phyloP scores from a whole-genome alignment of 2,888 invertebrate species.

The Ashinkailepas kermadecensis region DNA sequence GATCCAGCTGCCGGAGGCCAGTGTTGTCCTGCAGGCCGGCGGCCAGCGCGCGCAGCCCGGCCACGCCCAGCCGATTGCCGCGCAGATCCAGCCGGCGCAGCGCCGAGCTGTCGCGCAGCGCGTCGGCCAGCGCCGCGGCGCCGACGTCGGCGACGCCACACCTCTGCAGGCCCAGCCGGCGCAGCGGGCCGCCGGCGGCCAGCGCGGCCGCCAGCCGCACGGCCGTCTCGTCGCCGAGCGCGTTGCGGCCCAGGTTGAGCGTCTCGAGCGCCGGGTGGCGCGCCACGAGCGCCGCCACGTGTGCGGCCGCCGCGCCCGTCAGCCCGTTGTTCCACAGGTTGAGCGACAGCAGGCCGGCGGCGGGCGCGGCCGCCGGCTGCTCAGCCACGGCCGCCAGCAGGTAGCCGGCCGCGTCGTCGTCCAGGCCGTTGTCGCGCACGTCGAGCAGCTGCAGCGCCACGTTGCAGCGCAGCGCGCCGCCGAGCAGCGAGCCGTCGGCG shows the following conservation, averaged over 20 bases:
- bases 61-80: slow-evolving; percentile 68
- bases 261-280: slow-evolving; percentile 54
- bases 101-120: slow-evolving; percentile 51
- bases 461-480: slow-evolving; percentile 64
- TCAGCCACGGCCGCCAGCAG: slow-evolving; percentile 65
- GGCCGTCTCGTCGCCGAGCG: slow-evolving; percentile 59
- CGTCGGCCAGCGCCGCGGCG: slow-evolving; percentile 59
- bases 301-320: slow-evolving; percentile 60
- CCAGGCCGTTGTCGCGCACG: slow-evolving; percentile 56
- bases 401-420: slow-evolving; percentile 64
- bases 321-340: slow-evolving; percentile 81
- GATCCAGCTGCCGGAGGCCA: slow-evolving; percentile 65
- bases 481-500: slow-evolving; percentile 69
- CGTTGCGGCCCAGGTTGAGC: slow-evolving; percentile 71
- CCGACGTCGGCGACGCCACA: slow-evolving; percentile 61
- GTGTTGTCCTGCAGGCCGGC: slow-evolving; percentile 66
- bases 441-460: slow-evolving; percentile 68
- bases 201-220: slow-evolving; percentile 56
- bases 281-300: slow-evolving; percentile 48
- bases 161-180: slow-evolving; percentile 60
- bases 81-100: slow-evolving; percentile 70
- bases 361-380: slow-evolving; percentile 48
- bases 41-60: slow-evolving; percentile 64
- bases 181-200: slow-evolving; percentile 54
- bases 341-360: slow-evolving; percentile 56